Base-by-base conservation (phyloP, 1,140 invertebrate species). In the Saccostrea cuccullata region DNA sequence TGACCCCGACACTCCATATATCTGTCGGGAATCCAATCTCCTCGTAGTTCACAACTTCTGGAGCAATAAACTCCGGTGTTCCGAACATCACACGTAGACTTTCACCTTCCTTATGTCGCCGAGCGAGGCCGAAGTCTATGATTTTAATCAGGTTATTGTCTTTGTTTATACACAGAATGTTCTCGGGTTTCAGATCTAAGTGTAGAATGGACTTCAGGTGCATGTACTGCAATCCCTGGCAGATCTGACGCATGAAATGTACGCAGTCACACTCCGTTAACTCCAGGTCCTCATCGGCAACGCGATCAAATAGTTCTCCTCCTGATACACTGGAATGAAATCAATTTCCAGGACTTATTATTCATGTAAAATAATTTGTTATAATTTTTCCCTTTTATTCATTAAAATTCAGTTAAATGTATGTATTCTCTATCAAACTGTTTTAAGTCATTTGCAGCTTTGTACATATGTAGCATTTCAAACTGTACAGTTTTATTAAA, bases 1-100 rank as follows among this genome's bases (percentile, higher is more conserved):
- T 98, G 67, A 99, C 98, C 30, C 98, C 98, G 15, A 99, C 96
- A 77, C 98, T 98, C 98, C 98, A 99, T 97, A 99, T 98, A 92
- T 99, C 98, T 3, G 97, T 97, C 58, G 97, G 96, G 23, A 97
- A 96, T 55, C 97, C 96, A 60, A 99, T 97, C 1, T 97, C 97
- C 92, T 99, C 98, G 94, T 98, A 98, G 95, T 97, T 98, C 82
- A 99, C 97, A 67, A 99, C 97, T 96, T 99, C 98, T 0, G 98
- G 98, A 0, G 98, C 97, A 90, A 98, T 97, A 93, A 99, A 99
- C 95, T 99, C 98, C 0, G 98, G 98, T 0, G 98, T 99, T 20
- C 98, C 98, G 92, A 98, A 99, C 60, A 99, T 95, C 2, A 99
- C 94, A 82, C 92, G 95, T 0, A 97, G 95, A 3, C 97, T 96